Conservation (phyloP, 1,140 invertebrate genomes). For the Drosophila athabasca region DNA sequence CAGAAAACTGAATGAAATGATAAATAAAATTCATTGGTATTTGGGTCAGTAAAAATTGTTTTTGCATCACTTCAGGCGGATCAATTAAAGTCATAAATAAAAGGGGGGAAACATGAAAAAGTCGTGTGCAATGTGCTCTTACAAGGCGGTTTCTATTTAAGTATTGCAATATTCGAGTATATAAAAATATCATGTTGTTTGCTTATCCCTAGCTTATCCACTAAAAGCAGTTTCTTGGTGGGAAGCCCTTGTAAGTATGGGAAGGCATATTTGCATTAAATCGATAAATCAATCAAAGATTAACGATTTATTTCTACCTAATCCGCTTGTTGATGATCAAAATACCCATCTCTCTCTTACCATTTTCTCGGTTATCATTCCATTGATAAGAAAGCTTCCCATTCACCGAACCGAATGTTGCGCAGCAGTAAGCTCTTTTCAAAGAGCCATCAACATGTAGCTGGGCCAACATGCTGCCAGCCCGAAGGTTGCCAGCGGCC, state of each 20-base stretch:
- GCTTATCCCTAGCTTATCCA: too few species aligned
- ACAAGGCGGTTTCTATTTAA: not conserved
- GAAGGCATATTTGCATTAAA: too few species aligned
- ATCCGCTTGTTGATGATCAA: too few species aligned
- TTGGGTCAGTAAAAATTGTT: conserved; percentile 52
- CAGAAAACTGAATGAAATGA: conserved; percentile 40
- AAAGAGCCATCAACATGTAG: conserved; percentile 26
- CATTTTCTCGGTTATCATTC: not conserved
- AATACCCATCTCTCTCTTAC: too few species aligned
- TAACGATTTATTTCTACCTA: too few species aligned
- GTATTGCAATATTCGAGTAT: too few species aligned
- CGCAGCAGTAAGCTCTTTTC: conserved; percentile 29
- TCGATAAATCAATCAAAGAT: too few species aligned
- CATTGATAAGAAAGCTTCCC: conserved; percentile 52
- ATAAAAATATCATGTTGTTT: too few species aligned
- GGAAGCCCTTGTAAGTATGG: too few species aligned
- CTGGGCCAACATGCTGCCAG: conserved; percentile 19
- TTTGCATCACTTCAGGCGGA: conserved; percentile 35
- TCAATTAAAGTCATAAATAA: conserved; percentile 69
- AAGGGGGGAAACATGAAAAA: conserved; percentile 9
- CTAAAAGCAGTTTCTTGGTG: too few species aligned
- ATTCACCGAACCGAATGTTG: conserved; percentile 15
- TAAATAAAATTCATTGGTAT: conserved; percentile 53
- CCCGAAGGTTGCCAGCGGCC: conserved; percentile 19
- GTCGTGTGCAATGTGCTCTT: not conserved